These are phyloP conservation scores for Scaptomyza flava DNA, from an alignment of 2,888 invertebrate genomes.

Conservation along the genomic window DNA sequence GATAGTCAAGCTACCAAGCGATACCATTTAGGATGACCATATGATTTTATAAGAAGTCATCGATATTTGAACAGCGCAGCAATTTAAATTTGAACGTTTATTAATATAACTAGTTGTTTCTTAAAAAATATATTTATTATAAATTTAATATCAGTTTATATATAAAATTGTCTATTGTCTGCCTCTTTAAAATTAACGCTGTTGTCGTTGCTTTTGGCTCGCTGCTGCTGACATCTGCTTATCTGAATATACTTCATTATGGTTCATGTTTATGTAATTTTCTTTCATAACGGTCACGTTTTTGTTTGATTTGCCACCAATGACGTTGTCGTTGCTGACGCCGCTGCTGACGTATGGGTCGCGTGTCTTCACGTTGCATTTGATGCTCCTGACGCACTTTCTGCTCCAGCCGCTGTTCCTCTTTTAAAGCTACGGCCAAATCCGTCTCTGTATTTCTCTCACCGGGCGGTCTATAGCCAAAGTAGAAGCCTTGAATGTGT, in stretches of 20 bases:
- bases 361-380: conserved; percentile 18
- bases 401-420: conserved; percentile 51
- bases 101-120: no score
- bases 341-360: background rate
- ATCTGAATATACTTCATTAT: background rate
- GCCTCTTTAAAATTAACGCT: background rate
- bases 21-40: conserved; percentile 16
- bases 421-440: conserved; percentile 29
- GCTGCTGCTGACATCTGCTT: background rate
- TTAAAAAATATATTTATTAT: conserved; percentile 26
- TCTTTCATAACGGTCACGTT: conserved; percentile 29
- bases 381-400: conserved; percentile 57
- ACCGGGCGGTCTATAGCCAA: conserved; percentile 39
- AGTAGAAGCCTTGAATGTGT: conserved; percentile 29
- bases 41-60: background rate
- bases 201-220: background rate
- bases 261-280: no score
- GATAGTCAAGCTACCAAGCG: background rate
- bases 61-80: background rate
- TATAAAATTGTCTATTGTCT: background rate
- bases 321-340: background rate
- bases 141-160: background rate
- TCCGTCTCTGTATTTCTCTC: conserved; percentile 2
- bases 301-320: conserved; percentile 17
- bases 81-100: conserved; percentile 6